Base-by-base conservation (phyloP, 2,888 invertebrate species). In the Epicampocera succincta region DNA sequence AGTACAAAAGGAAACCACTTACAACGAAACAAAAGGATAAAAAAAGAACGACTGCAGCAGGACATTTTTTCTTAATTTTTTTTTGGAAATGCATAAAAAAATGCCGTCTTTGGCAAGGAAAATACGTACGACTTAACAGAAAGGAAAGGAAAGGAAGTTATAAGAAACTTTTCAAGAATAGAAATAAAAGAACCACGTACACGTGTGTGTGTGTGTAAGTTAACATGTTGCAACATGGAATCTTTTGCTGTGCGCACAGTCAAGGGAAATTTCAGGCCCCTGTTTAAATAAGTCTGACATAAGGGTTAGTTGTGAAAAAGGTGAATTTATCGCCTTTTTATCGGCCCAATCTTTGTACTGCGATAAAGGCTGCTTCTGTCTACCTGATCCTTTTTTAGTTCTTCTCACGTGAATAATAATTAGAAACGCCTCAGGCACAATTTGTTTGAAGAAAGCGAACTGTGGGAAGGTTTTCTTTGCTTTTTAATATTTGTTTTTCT, bases 251-350 rank as follows among this genome's bases (percentile, higher is more conserved):
- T 52, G 61, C 76, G 54, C 65, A 56, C 82, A 15, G 82, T 68
- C 56, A 75, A 56, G 82, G 82, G 71, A 66, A 82, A 82, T 74
- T 61, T 71, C 48, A 71, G 74, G 74, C 74, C 78, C 78, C 68
- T 65, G 60, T 19, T 56, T 46, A 48, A 52, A 61, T 29, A 38
- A 48, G 25, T 4, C 15, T 58, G 3, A 5, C 38, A 48, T 40
- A 65, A 65, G 68, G 75, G 75, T 66, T 75, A 65, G 21, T 58
- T 42, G 46, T 42, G 29, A 12, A 19, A 15, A 6, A 54, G 8
- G 33, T 33, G 8, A 46, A 69, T 69, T 76, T 69, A 69, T 69
- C 21, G 68, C 52, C 40, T 69, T 52, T 61, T 54, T n/a, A n/a
- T n/a, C n/a, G n/a, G n/a, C 13, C 2, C 61, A 52, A 76, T 76